Evolutionary conservation across 2,888 invertebrate species (phyloP), one percentile per base, ranked within the genome.

Genomic region (Leptarthrus brevirostris): DNA sequence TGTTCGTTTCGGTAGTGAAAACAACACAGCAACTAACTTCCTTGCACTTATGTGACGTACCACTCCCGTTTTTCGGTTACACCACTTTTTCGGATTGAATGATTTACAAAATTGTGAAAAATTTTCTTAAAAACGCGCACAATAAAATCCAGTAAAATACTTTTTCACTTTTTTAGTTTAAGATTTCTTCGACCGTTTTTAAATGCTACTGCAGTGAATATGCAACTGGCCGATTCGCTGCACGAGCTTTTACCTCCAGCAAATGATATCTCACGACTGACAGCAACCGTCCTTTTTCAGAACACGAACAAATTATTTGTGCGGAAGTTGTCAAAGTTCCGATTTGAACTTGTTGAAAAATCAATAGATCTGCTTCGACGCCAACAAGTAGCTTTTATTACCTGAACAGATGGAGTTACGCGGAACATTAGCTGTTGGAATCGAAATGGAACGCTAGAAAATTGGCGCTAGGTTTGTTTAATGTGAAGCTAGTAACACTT

Each of bases 311-410:
- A n/a, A 14, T 8, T 10, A 30, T 30, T 14, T n/a, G 44, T 14
- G 12, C 16, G 56, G 24, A 26, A 56, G 24, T 56, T 56, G 56
- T 56, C 56, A 56, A 56, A 56, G 10, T 2, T n/a, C 30, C 34
- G 26, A 5, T 44, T 5, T 22, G 22, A 34, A 44, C 26, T 26
- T 47, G 3, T 66, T 49, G 66, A 10, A 66, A 47, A 47, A 66
- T 66, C 66, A 47, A 66, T 66, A 66, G 16, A 2, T 66, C 16
- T 8, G 66, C 18, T 18, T 24, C 66, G 30, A 10, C 66, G 66
- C 49, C n/a, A 14, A 56, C 34, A 10, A 2, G 30, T 2, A 56
- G 30, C 56, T 56, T 56, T 30, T 30, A 30, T 30, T 30, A 1
- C 30, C 8, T 30, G 30, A 30, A 30, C 30, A 30, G 4, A 30